Evolutionary conservation across 1,140 invertebrate genomes (phyloP), one percentile per base, ranked within the genome.

Genomic region (Drosophila serrata): DNA sequence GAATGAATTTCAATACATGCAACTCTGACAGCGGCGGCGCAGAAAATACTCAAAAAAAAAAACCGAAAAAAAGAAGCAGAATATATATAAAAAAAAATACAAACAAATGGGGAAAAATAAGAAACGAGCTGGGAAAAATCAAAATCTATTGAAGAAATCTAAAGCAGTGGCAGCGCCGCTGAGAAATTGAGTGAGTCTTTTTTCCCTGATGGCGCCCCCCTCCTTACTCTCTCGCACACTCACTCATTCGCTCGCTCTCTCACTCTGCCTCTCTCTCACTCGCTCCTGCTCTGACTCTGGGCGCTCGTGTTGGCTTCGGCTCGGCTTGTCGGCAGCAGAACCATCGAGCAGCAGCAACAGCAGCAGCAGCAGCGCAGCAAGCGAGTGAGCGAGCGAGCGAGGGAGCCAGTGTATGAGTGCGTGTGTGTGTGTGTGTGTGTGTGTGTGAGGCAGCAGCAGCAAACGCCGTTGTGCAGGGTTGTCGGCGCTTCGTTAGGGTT

Each of bases 1-100:
- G 88, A 91, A 91, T 91, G 88, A 91, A 91, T 91, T 91, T 91
- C 88, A 91, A 91, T 91, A 84, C 82, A 91, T 91, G 85, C 85
- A 90, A 85, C 43, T 24, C 86, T 90, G 86, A 90, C 85, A 63
- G 80, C 82, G 84, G 69, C 85, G 85, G 85, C 84, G 84, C 84
- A 87, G 69, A 87, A 88, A 87, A 88, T 84, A 67, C 82, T 82
- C 70, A 63, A 75, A 74, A 61, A n/a, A n/a, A n/a, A n/a, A n/a
- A n/a, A n/a, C 39, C 17, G 7, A 27, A 42, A 57, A 68, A 51
- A 37, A 49, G 19, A 48, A 13, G 17, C 35, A 60, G 48, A 43
- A n/a, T n/a, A n/a, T n/a, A n/a, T n/a, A n/a, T n/a, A n/a, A 49
- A 7, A 27, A 46, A 13, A 70, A 59, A 12, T 48, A 51, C 31